Percentiles rank a stretch among this genome's conserved stretches.
Evolutionary conservation across 2,113 vertebrate species (phyloP).

Genomic region (Barbus barbus): DNA sequence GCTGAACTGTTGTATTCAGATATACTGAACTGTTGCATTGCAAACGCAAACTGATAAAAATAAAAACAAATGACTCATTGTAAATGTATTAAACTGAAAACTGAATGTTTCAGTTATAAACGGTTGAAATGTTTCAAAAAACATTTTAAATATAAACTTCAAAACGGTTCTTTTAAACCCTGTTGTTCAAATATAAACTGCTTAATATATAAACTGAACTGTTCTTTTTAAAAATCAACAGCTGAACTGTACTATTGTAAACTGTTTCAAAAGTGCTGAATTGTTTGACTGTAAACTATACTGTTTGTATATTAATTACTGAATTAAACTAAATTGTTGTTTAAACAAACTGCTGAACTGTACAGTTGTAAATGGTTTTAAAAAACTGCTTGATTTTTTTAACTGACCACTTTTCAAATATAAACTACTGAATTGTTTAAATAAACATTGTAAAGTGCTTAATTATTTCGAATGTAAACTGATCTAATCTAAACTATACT

Average conservation of each 20-base stretch:
- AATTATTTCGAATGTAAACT: neutral
- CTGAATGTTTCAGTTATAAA: neutral
- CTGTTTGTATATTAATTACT: no score
- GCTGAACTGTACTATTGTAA: neutral
- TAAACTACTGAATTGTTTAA: neutral
- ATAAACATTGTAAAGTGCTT: no score
- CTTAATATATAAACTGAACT: neutral
- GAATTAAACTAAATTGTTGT: no score
- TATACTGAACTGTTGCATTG: neutral
- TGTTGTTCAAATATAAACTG: neutral
- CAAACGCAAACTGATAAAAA: neutral
- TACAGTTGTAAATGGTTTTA: neutral
- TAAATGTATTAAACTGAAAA: neutral
- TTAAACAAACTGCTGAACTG: neutral
- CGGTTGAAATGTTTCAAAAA: neutral
- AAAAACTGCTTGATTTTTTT: no score
- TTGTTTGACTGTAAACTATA: neutral
- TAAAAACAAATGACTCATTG: neutral
- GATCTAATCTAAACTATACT: neutral
- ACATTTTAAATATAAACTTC: neutral
- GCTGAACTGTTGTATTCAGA: neutral
- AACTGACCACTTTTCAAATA: neutral
- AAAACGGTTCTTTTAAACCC: no score
- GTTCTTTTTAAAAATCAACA: neutral
- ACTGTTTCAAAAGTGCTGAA: neutral